A percentile compares a stretch with the other conserved stretches of the same genome.
These are phyloP conservation scores for Andrena fulva DNA, from an alignment of 2,888 invertebrate species.

Conservation along the genomic window DNA sequence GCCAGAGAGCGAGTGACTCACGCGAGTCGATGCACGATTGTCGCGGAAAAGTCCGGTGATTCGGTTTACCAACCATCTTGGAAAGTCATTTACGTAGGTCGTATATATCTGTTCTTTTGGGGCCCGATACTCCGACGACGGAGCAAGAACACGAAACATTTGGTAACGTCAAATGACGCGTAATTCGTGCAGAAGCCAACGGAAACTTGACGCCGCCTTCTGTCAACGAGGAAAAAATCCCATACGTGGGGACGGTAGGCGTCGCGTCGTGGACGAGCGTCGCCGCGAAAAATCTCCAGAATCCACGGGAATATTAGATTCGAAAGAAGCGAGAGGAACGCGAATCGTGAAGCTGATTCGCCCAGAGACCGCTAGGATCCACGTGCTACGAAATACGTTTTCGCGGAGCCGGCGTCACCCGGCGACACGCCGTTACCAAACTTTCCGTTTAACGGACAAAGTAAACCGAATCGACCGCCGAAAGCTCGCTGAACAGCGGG, in stretches of 20 bases:
- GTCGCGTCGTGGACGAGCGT: background rate
- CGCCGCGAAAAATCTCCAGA: background rate
- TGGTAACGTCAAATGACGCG: constrained; percentile 35
- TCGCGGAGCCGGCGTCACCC: constrained; percentile 61
- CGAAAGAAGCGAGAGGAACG: background rate
- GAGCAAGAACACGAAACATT: background rate
- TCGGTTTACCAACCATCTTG: constrained; percentile 33
- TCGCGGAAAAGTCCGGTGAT: constrained; percentile 4
- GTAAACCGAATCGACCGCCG: constrained; percentile 6
- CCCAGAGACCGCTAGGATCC: constrained; percentile 33
- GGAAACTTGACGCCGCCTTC: constrained; percentile 41
- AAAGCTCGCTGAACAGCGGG: background rate
- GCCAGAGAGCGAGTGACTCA: background rate
- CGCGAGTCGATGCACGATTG: background rate
- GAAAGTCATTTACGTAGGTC: constrained; percentile 2
- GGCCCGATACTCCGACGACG: background rate
- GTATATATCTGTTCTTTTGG: constrained; percentile 1
- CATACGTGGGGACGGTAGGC: background rate
- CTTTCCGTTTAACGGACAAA: constrained; percentile 31
- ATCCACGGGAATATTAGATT: background rate
- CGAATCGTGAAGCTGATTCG: background rate
- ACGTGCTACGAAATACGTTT: constrained; percentile 61
- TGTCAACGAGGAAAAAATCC: constrained; percentile 41
- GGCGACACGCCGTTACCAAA: constrained; percentile 50
- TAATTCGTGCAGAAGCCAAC: constrained; percentile 32